phyloP scores from a whole-genome alignment of 2,888 invertebrate species.

The Xanthorhoe spadicearia region DNA sequence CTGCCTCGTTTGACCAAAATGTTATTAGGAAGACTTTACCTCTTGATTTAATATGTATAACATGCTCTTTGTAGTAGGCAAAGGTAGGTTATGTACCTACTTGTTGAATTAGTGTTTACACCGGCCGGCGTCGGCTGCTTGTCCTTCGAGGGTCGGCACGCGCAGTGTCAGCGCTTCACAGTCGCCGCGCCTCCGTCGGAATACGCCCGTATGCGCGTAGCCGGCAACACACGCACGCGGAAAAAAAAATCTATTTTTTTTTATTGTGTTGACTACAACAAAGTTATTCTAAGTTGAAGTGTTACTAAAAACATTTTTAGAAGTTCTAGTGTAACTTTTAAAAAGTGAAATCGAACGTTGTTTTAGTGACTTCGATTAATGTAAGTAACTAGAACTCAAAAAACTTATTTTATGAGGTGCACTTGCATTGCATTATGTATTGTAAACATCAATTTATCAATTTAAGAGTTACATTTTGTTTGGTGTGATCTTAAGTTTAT shows the following conservation, averaged over 20 bases:
- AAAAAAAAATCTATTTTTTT: neutral
- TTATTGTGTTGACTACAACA: neutral
- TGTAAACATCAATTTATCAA: too few relatives aligned
- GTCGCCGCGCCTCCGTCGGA: conserved; percentile 16
- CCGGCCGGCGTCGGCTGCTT: neutral
- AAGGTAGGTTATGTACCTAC: neutral
- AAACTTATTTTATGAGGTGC: too few relatives aligned
- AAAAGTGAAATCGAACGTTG: neutral
- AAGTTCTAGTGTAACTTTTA: neutral
- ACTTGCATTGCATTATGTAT: too few relatives aligned
- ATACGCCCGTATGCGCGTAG: conserved; percentile 23
- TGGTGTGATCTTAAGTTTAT: too few relatives aligned
- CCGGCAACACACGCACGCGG: conserved; percentile 4
- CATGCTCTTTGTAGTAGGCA: too few relatives aligned
- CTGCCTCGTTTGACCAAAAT: too few relatives aligned
- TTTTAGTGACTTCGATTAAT: neutral
- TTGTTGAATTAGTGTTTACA: neutral
- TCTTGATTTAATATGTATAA: too few relatives aligned
- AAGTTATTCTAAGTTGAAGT: neutral
- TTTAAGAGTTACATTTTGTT: too few relatives aligned
- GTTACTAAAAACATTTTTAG: neutral
- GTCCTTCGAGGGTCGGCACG: conserved; percentile 1
- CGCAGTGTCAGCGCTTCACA: neutral
- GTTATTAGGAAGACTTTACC: too few relatives aligned
- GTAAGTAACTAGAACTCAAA: neutral